Conservation (phyloP, 1,140 invertebrate species). For the Melipona quadrifasciata region DNA sequence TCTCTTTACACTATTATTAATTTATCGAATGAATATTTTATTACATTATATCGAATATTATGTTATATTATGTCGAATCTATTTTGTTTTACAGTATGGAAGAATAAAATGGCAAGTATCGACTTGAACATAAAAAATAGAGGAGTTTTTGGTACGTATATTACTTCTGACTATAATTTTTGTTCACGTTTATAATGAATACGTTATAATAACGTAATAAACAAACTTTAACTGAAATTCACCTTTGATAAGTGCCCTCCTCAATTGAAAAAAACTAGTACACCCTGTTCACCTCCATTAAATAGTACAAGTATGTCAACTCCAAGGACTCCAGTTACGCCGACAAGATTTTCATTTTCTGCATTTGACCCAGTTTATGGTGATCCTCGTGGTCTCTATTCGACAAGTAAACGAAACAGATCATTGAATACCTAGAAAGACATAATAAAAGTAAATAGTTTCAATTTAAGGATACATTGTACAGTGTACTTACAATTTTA, state of each 20-base stretch:
- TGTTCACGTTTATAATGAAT: background rate
- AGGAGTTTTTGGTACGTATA: constrained; percentile 74
- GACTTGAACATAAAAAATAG: constrained; percentile 76
- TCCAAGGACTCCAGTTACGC: constrained; percentile 64
- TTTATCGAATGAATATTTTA: constrained; percentile 2
- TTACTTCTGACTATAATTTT: background rate
- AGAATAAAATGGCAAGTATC: constrained; percentile 73
- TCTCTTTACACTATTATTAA: constrained; percentile 18
- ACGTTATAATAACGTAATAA: background rate
- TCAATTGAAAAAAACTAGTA: constrained; percentile 70
- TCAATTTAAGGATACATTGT: background rate
- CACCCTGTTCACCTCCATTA: constrained; percentile 62
- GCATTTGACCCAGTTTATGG: constrained; percentile 58
- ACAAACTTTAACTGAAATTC: constrained; percentile 6
- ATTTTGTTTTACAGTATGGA: constrained; percentile 73
- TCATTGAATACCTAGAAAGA: constrained; percentile 1
- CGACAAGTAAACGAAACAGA: constrained; percentile 1
- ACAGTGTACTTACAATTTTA: background rate
- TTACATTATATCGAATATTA: background rate
- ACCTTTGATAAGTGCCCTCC: constrained; percentile 76
- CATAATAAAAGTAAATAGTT: background rate
- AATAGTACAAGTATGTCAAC: constrained; percentile 67
- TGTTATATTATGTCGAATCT: constrained; percentile 2
- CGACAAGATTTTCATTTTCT: constrained; percentile 74
- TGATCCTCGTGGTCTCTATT: background rate